Evolutionary conservation across 1,140 invertebrate genomes (phyloP), one percentile per base, ranked within the genome.

Genomic region (Steinernema khuongi): DNA sequence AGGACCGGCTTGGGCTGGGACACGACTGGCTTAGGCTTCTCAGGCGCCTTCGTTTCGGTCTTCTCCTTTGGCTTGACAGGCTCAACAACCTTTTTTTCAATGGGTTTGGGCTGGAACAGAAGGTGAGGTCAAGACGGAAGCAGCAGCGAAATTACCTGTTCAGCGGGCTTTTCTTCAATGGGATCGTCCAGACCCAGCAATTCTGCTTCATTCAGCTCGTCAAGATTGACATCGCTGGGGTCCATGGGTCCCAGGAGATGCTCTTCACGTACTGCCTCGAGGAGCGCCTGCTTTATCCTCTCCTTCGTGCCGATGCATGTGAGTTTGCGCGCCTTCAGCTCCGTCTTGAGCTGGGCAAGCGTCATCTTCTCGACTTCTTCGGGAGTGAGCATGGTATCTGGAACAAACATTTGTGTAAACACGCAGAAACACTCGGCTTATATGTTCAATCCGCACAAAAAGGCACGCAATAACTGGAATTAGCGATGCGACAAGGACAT

Each of bases 351-450:
- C 50, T 60, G 50, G 11, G 4, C 11, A 14, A 60, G 50, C 50
- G 50, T 60, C 50, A 60, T 60, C 19, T 60, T 60, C 50, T 60
- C 50, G 50, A 60, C 50, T 26, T 60, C 50, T 22, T 60, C 50
- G 22, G 26, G 4, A 22, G 50, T 60, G 14, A 60, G 26, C 50
- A 60, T 60, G 11, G n/a, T n/a, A n/a, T n/a, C n/a, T n/a, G n/a
- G n/a, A n/a, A n/a, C n/a, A n/a, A n/a, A n/a, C n/a, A n/a, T n/a
- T n/a, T n/a, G n/a, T n/a, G n/a, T n/a, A n/a, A n/a, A n/a, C n/a
- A n/a, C n/a, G n/a, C n/a, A n/a, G n/a, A n/a, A n/a, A n/a, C n/a
- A n/a, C n/a, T n/a, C n/a, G n/a, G n/a, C n/a, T n/a, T n/a, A n/a
- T n/a, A n/a, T n/a, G n/a, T n/a, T n/a, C n/a, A n/a, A n/a, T n/a